phyloP scores from a whole-genome alignment of 2,888 invertebrate genomes.

The Hyposoter dolosus region DNA sequence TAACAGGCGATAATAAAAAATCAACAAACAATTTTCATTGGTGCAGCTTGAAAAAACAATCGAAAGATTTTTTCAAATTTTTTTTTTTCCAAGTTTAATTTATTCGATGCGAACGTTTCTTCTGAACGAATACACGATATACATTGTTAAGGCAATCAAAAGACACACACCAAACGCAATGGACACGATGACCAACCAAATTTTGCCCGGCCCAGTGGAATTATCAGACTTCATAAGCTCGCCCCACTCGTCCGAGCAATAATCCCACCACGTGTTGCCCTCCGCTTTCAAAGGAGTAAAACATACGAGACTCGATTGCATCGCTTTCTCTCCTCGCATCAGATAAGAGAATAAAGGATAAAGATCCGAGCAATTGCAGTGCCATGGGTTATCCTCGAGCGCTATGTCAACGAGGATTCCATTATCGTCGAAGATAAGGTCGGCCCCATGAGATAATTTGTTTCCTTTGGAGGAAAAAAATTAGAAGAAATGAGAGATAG shows the following conservation, averaged over 20 bases:
- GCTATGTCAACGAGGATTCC: conserved; percentile 87
- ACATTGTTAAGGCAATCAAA: conserved; percentile 36
- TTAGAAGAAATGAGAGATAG: background rate
- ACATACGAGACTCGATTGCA: conserved; percentile 86
- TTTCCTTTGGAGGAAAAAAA: conserved; percentile 85
- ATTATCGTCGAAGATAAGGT: conserved; percentile 87
- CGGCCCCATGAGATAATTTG: conserved; percentile 88
- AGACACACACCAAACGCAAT: conserved; percentile 34
- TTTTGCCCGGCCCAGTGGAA: conserved; percentile 9
- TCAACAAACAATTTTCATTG: background rate
- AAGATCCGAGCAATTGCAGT: conserved; percentile 89
- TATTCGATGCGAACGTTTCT: conserved; percentile 7
- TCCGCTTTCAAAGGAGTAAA: conserved; percentile 87
- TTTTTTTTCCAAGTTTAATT: background rate
- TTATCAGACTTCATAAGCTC: conserved; percentile 9
- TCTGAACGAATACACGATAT: conserved; percentile 42
- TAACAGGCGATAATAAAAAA: background rate
- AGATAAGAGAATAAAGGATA: conserved; percentile 88
- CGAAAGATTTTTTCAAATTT: background rate
- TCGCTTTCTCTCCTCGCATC: conserved; percentile 86
- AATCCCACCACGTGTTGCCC: conserved; percentile 87
- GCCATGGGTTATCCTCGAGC: conserved; percentile 90
- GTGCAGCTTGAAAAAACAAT: background rate
- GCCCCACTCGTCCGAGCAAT: conserved; percentile 47
- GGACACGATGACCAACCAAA: conserved; percentile 53